phyloP scores from a whole-genome alignment of 2,888 invertebrate genomes.

The Meliscaeva auricollis region DNA sequence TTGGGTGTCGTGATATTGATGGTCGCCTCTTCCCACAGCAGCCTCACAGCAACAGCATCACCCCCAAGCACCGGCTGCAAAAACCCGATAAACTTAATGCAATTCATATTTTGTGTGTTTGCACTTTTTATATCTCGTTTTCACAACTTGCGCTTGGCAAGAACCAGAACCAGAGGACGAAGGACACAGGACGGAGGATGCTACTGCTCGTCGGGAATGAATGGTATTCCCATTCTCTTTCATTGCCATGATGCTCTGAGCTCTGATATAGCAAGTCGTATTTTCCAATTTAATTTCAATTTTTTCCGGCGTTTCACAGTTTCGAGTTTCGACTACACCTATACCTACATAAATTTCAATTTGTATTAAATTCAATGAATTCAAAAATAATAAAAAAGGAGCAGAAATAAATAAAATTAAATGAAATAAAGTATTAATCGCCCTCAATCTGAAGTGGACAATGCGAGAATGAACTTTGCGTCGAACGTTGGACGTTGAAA shows the following conservation, averaged over 20 bases:
- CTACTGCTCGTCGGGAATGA: conserved; percentile 1
- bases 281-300: conserved; percentile 72
- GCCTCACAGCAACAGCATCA: background rate
- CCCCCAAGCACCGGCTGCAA: conserved; percentile 67
- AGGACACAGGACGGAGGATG: too few relatives aligned
- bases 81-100: conserved; percentile 75
- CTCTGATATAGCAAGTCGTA: conserved; percentile 51
- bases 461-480: background rate
- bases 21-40: conserved; percentile 1
- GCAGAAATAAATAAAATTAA: conserved; percentile 9
- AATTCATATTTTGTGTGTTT: conserved; percentile 76
- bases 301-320: conserved; percentile 73
- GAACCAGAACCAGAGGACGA: background rate
- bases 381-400: background rate
- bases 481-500: background rate
- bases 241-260: background rate
- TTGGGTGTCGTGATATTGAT: conserved; percentile 22
- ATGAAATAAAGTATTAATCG: conserved; percentile 62
- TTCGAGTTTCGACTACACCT: conserved; percentile 54
- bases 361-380: conserved; percentile 75
- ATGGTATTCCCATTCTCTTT: too few relatives aligned
- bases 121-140: conserved; percentile 64
- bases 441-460: conserved; percentile 55
- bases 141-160: conserved; percentile 12
- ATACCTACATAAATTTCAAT: conserved; percentile 67